These are phyloP conservation scores for Clivina fossor DNA, from an alignment of 2,888 invertebrate species.

Conservation along the genomic window DNA sequence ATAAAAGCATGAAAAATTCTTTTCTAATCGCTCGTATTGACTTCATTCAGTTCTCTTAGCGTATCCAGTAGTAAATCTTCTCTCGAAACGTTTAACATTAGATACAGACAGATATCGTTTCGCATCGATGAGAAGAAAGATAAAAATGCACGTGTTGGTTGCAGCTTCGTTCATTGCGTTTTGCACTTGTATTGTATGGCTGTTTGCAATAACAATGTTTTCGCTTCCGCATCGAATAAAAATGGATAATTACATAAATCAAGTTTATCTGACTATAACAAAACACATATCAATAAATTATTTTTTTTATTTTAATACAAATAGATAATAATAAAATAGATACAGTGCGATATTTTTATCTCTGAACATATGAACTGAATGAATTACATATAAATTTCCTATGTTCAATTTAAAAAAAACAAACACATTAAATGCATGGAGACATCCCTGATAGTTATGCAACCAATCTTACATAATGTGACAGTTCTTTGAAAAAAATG, in stretches of 20 bases:
- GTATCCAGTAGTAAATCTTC: constrained; percentile 88
- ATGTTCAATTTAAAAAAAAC: too few species aligned
- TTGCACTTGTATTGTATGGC: constrained; percentile 89
- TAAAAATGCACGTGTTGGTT: constrained; percentile 62
- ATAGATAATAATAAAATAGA: too few species aligned
- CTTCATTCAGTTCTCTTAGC: constrained; percentile 73
- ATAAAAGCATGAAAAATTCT: constrained; percentile 91
- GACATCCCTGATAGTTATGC: too few species aligned
- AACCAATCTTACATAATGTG: too few species aligned
- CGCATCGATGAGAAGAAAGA: constrained; percentile 52
- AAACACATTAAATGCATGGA: too few species aligned
- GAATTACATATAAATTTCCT: too few species aligned
- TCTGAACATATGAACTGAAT: too few species aligned
- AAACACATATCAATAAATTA: constrained; percentile 29
- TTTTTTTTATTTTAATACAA: constrained; percentile 10
- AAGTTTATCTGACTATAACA: constrained; percentile 62
- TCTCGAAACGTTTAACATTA: constrained; percentile 79
- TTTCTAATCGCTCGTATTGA: constrained; percentile 77
- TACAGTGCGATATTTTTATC: too few species aligned
- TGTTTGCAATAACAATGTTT: constrained; percentile 81
- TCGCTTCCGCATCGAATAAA: constrained; percentile 90
- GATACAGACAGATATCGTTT: constrained; percentile 63
- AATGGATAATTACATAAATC: constrained; percentile 94
- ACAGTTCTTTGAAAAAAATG: too few species aligned
- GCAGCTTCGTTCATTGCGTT: constrained; percentile 75